These are phyloP conservation scores for Motacilla tschutschensis DNA, from an alignment of 2,113 vertebrate species.

Conservation along the genomic window DNA sequence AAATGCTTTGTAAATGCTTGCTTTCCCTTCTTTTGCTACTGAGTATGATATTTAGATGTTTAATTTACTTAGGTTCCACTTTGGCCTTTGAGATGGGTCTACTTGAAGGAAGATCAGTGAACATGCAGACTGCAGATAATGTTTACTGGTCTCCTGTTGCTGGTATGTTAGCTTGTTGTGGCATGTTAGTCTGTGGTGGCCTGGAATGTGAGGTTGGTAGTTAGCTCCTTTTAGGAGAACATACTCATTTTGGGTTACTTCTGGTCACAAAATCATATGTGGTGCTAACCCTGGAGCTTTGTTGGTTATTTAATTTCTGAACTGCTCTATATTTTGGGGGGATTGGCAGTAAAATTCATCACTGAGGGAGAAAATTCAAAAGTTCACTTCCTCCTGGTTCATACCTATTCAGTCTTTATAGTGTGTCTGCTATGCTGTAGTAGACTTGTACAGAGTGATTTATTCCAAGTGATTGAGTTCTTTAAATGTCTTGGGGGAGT, in stretches of 20 bases:
- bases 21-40: background rate
- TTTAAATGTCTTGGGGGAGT: background rate
- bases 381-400: background rate
- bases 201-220: background rate
- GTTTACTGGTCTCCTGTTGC: background rate
- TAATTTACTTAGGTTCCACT: background rate
- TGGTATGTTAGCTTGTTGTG: background rate
- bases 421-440: background rate
- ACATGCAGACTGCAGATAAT: rapidly evolving
- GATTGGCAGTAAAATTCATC: background rate
- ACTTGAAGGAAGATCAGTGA: background rate
- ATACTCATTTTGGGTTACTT: conserved; percentile 18
- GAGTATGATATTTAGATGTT: background rate
- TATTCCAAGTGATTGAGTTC: background rate
- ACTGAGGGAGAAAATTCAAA: background rate
- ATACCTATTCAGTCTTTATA: background rate
- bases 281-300: background rate
- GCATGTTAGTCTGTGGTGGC: background rate
- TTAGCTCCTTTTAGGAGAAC: conserved; percentile 6
- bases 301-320: background rate
- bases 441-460: background rate
- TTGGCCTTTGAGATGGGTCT: background rate
- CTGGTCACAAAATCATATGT: conserved; percentile 3
- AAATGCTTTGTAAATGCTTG: background rate
- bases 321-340: background rate